phyloP scores from a whole-genome alignment of 2,888 invertebrate genomes.

The Oconnorella tubifera region DNA sequence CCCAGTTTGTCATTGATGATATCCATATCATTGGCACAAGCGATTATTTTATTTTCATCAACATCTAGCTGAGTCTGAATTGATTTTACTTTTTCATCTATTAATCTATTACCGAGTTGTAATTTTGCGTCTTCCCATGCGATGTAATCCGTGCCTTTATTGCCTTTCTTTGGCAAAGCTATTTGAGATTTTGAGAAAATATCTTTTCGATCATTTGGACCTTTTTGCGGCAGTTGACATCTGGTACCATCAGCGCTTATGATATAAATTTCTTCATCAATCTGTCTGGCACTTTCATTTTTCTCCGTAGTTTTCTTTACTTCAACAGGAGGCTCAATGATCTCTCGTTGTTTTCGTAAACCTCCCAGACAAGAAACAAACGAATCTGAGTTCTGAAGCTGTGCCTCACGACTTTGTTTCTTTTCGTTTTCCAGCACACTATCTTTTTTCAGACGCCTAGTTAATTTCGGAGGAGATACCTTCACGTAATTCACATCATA shows the following conservation, averaged over 20 bases:
- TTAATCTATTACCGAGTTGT: background rate
- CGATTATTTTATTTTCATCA: background rate
- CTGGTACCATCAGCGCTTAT: background rate
- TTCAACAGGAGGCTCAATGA: background rate
- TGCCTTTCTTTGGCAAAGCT: background rate
- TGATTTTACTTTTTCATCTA: too few species aligned
- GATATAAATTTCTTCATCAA: too few species aligned
- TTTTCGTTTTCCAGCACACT: background rate
- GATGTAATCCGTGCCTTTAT: background rate
- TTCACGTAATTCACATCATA: slow-evolving; percentile 27
- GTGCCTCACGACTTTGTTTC: background rate
- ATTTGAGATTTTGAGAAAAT: too few species aligned
- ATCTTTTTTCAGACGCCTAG: slow-evolving; percentile 17
- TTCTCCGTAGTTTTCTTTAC: background rate
- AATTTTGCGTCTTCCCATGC: background rate
- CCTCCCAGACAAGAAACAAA: too few species aligned
- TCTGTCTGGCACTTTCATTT: too few species aligned
- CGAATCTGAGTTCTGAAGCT: background rate
- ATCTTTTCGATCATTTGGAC: too few species aligned
- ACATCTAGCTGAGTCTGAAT: background rate
- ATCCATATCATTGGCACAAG: background rate
- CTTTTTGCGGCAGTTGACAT: too few species aligned
- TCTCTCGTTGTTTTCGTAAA: background rate
- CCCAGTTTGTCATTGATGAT: background rate
- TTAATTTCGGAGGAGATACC: slow-evolving; percentile 25